Conservation (phyloP, 2,888 invertebrate species). For the Willowsia nigromaculata region DNA sequence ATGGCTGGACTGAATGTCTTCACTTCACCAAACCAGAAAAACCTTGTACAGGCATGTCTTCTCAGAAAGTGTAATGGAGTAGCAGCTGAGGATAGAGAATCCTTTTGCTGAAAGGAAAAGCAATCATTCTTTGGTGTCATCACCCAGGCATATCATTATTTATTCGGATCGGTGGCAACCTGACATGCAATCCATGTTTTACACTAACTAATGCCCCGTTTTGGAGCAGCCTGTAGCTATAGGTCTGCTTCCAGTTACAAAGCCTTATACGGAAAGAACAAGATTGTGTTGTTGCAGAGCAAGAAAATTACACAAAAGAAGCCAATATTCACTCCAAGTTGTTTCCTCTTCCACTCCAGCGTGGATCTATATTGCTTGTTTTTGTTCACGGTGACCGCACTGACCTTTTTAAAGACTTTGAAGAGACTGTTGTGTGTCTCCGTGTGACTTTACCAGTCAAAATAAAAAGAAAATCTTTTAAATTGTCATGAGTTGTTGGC, state of each 20-base stretch:
- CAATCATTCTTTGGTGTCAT: conserved; percentile 72
- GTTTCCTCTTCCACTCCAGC: not conserved
- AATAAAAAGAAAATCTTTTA: conserved; percentile 7
- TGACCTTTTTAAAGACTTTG: not conserved
- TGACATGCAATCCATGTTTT: conserved; percentile 69
- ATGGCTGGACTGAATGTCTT: conserved; percentile 18
- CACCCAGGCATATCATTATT: conserved; percentile 71
- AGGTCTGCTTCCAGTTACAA: not conserved
- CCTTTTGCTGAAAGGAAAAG: conserved; percentile 57
- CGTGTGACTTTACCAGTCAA: not conserved
- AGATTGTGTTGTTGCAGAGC: not conserved
- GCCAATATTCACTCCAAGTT: not conserved
- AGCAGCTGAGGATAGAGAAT: conserved; percentile 11
- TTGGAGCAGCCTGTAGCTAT: not conserved
- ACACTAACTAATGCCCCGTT: conserved; percentile 28
- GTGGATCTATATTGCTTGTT: too few species aligned
- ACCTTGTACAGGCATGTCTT: not conserved
- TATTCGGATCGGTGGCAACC: conserved; percentile 67
- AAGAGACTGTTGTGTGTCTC: not conserved
- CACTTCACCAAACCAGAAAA: not conserved
- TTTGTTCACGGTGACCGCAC: not conserved
- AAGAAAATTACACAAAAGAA: not conserved
- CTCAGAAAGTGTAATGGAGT: conserved; percentile 2
- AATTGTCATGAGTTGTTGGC: conserved; percentile 21
- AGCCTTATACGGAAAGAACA: not conserved